Percentiles rank a stretch among this genome's conserved stretches.
These are phyloP conservation scores for Battus philenor DNA, from an alignment of 1,140 invertebrate species.

Conservation along the genomic window DNA sequence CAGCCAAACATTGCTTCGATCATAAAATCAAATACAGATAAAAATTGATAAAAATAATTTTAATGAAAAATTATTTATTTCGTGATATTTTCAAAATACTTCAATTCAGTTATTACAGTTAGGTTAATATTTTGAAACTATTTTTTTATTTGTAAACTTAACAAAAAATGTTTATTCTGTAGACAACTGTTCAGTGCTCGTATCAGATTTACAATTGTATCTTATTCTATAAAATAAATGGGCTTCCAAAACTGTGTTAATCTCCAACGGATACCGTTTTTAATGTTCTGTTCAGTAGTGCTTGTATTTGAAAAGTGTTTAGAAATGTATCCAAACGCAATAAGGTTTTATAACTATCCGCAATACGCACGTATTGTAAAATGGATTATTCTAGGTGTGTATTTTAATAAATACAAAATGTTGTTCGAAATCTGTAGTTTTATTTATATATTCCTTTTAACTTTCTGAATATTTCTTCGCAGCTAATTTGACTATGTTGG, in stretches of 20 bases:
- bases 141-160: too few species aligned
- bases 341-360: constrained; percentile 59
- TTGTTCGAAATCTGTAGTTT: constrained; percentile 50
- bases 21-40: too few species aligned
- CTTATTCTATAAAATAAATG: constrained; percentile 19
- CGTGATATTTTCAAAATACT: too few species aligned
- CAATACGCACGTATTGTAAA: constrained; percentile 61
- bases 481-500: neutral
- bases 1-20: too few species aligned
- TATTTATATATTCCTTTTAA: constrained; percentile 21
- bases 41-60: too few species aligned
- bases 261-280: constrained; percentile 10
- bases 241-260: constrained; percentile 29
- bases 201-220: too few species aligned
- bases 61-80: too few species aligned
- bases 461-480: neutral
- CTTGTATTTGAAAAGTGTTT: constrained; percentile 32
- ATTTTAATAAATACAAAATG: constrained; percentile 73
- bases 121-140: too few species aligned
- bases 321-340: constrained; percentile 54
- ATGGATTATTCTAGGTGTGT: constrained; percentile 66
- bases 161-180: too few species aligned
- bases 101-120: too few species aligned
- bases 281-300: constrained; percentile 20
- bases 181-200: too few species aligned